Evolutionary conservation across 1,140 invertebrate species (phyloP).

Genomic region (Cotesia glomerata): DNA sequence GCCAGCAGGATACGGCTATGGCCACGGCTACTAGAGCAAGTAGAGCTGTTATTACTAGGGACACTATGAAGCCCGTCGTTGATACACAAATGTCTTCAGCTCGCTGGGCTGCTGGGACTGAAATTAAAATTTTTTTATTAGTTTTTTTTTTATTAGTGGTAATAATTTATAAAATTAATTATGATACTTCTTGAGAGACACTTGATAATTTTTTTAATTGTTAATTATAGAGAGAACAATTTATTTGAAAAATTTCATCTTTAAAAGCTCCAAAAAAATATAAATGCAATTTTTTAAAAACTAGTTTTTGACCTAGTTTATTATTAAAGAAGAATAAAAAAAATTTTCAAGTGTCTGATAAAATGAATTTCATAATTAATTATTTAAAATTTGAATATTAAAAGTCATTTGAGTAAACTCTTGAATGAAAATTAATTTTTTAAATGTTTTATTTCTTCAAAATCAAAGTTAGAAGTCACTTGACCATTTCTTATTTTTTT

Average conservation of each 20-base stretch:
- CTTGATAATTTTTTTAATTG: neutral
- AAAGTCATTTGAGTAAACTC: no score
- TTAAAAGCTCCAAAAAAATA: no score
- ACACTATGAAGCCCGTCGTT: constrained; percentile 90
- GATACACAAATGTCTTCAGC: constrained; percentile 91
- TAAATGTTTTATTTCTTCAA: no score
- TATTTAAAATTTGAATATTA: neutral
- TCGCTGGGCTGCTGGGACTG: constrained; percentile 71
- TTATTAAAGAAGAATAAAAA: no score
- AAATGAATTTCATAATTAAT: neutral
- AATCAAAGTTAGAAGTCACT: no score
- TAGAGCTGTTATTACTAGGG: constrained; percentile 88
- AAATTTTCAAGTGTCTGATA: no score
- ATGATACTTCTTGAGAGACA: no score
- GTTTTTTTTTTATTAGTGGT: constrained; percentile 5
- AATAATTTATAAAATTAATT: no score
- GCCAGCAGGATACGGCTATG: constrained; percentile 92
- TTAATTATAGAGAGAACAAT: neutral
- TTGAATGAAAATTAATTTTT: no score
- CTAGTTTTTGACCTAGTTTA: no score
- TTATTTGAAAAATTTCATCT: neutral
- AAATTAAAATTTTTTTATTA: constrained; percentile 40
- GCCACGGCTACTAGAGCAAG: constrained; percentile 91
- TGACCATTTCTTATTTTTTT: no score
- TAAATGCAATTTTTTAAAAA: no score